A percentile compares a stretch with the other conserved stretches of the same genome.
These are phyloP conservation scores for Murina feae DNA, from an alignment of 2,113 vertebrate species.

Conservation along the genomic window DNA sequence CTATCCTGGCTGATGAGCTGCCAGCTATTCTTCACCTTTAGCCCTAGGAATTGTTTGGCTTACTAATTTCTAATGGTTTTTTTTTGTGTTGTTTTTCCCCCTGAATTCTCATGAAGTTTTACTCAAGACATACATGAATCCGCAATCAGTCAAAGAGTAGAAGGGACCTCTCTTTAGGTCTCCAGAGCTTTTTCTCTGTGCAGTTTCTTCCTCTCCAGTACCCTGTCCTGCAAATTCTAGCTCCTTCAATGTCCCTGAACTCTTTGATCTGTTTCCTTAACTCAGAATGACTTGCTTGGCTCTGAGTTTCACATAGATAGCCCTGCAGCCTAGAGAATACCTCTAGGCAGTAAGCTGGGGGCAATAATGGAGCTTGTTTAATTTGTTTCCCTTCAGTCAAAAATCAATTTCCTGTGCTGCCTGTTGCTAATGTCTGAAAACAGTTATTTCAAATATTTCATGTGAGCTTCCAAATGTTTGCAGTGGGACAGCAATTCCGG, in stretches of 20 bases:
- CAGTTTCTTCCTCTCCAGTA: background rate
- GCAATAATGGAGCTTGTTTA: background rate
- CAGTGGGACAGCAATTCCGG: background rate
- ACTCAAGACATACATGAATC: background rate
- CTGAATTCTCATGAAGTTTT: background rate
- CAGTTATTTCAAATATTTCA: conserved; percentile 20
- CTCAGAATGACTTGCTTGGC: background rate
- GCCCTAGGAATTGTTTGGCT: background rate
- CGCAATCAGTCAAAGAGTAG: background rate
- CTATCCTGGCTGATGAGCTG: background rate
- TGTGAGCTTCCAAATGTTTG: conserved; percentile 17
- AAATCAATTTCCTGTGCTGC: background rate
- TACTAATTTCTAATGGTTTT: background rate
- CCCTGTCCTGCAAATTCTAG: background rate
- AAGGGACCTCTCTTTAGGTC: background rate
- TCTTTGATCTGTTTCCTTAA: background rate
- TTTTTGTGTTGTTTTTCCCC: background rate
- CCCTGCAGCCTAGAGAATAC: background rate
- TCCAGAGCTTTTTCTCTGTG: background rate
- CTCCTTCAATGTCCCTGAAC: background rate
- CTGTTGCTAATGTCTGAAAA: conserved; percentile 10
- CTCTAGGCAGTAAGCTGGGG: background rate
- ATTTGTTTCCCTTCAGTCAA: background rate
- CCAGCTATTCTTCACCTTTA: background rate
- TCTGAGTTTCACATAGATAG: background rate